Evolutionary conservation across 1,140 invertebrate species (phyloP).

Genomic region (Caerostris extrusa): DNA sequence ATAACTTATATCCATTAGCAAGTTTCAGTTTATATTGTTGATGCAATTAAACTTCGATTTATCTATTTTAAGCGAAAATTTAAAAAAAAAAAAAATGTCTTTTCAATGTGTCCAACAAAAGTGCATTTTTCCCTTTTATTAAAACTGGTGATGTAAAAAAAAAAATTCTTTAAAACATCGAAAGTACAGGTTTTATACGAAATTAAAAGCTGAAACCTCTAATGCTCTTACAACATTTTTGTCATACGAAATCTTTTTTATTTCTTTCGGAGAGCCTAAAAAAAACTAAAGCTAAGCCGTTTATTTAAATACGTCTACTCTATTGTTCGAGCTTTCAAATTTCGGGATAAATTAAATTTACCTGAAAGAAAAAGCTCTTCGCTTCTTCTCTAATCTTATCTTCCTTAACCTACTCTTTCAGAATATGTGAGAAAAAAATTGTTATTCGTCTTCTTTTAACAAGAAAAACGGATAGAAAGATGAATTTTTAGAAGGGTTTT

Average conservation of each 20-base stretch:
- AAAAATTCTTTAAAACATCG: neutral
- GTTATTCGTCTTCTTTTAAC: slow-evolving; percentile 41
- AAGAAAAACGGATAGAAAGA: slow-evolving; percentile 41
- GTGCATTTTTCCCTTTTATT: slow-evolving; percentile 47
- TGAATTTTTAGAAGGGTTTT: slow-evolving; percentile 44
- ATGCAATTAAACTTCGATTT: neutral
- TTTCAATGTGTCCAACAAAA: slow-evolving; percentile 36
- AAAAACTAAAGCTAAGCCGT: slow-evolving; percentile 43
- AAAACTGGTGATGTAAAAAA: slow-evolving; percentile 19
- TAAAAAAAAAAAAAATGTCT: neutral
- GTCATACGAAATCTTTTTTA: slow-evolving; percentile 29
- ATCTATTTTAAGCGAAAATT: slow-evolving; percentile 1
- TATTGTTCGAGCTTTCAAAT: slow-evolving; percentile 49
- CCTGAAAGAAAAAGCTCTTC: slow-evolving; percentile 49
- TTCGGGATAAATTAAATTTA: slow-evolving; percentile 67
- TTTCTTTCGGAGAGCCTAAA: neutral
- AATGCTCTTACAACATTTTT: slow-evolving; percentile 67
- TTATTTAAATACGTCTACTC: slow-evolving; percentile 71
- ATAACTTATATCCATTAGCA: too few species aligned
- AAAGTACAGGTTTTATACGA: slow-evolving; percentile 29
- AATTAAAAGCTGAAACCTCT: slow-evolving; percentile 69
- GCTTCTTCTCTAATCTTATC: slow-evolving; percentile 59
- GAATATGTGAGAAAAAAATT: slow-evolving; percentile 37
- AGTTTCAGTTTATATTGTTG: too few species aligned
- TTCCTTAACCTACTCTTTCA: slow-evolving; percentile 41